Conservation (phyloP, 2,113 vertebrate genomes). For the Paradoxurus hermaphroditus region DNA sequence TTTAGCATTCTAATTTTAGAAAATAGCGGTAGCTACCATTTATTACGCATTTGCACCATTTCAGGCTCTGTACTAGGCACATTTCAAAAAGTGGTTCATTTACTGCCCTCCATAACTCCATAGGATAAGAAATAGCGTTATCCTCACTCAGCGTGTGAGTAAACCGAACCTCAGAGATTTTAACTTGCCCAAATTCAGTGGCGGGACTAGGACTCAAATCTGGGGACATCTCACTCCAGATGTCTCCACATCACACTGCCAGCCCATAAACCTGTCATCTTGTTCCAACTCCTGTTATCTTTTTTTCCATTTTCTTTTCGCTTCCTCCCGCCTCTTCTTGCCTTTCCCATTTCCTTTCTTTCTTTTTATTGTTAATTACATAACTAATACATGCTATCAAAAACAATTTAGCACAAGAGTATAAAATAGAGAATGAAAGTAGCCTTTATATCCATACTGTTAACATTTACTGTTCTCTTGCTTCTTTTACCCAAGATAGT, state of each 20-base stretch:
- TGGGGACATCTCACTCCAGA: background rate
- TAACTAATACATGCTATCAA: background rate
- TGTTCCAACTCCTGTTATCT: background rate
- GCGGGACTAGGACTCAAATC: background rate
- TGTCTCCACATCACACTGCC: background rate
- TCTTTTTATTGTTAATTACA: background rate
- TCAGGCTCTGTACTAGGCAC: background rate
- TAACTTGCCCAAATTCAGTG: background rate
- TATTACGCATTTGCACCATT: background rate
- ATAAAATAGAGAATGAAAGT: background rate
- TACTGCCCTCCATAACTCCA: background rate
- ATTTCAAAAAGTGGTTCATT: background rate
- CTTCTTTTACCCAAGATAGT: background rate
- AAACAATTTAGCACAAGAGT: background rate
- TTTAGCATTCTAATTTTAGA: constrained; percentile 9
- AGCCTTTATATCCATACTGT: background rate
- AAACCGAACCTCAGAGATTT: background rate
- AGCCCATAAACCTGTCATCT: rapidly evolving
- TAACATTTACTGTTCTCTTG: background rate
- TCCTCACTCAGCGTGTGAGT: background rate
- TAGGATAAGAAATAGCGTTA: background rate
- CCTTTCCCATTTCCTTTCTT: background rate
- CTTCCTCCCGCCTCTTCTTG: background rate
- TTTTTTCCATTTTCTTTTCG: background rate
- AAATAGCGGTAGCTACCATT: background rate